Base-by-base conservation (phyloP, 53 echinoderm and acorn worm genomes). In the Temnopleurus reevesii region DNA sequence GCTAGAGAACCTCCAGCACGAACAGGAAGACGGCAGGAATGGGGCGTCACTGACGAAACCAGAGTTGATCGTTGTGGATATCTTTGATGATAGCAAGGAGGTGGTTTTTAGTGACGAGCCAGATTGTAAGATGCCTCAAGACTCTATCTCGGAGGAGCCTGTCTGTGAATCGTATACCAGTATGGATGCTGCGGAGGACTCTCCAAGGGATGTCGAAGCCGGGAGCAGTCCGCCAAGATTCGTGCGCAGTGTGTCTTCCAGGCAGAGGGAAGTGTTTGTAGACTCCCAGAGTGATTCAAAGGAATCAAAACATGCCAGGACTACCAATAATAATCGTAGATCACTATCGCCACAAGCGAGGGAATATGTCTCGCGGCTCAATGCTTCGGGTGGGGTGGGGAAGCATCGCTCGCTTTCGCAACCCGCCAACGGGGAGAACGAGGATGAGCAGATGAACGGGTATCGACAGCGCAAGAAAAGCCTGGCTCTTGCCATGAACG, bases 401-500 rank as follows among this genome's bases (percentile, higher is more conserved):
- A 87, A 49, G 34, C 71, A 33, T 10, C 43, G 71, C 19, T 15
- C 71, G 18, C 61, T 38, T 51, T 26, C 49, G 18, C 83, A 41
- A 30, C n/a, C 13, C 28, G 29, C 30, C 23, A 58, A 33, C 24
- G 88, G 54, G 54, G 89, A 7, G 56, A 84, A 45, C 55, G 82
- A 12, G 5, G 84, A 85, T 44, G 77, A 91, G 8, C 45, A 55
- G 24, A 36, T 79, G 60, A 44, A 51, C 3, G 91, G 83, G 28
- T 89, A 81, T 12, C 51, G 90, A 2, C 84, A 92, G 46, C 90
- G 98, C 35, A 94, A 94, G 76, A 92, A 90, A 86, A 98, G 98
- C 76, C 90, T 98, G 89, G 89, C 94, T 23, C 89, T 96, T n/a
- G 98, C 98, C 34, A 41, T 95, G 55, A 90, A 93, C 45, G 98